Evolutionary conservation across 2,113 vertebrate genomes (phyloP).

Genomic region (Eptatretus burgeri): DNA sequence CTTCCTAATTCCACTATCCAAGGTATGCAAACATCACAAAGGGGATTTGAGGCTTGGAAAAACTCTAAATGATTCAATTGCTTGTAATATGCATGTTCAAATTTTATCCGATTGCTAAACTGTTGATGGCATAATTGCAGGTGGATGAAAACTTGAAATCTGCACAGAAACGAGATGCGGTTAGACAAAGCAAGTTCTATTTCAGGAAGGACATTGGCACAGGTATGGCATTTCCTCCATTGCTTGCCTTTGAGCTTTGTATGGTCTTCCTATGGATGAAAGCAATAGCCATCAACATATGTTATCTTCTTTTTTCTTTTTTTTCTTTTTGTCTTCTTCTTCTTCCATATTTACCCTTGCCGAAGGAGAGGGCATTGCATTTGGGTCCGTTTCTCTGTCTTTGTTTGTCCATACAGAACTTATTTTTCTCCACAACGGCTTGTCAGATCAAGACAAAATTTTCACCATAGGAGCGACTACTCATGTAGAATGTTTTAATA

Average conservation of each 20-base stretch:
- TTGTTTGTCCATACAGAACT: no score
- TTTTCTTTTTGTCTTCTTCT: neutral
- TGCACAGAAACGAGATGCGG: conserved; percentile 71
- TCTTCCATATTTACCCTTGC: neutral
- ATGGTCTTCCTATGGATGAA: neutral
- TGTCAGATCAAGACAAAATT: no score
- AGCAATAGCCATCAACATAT: neutral
- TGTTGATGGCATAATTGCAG: conserved; percentile 15
- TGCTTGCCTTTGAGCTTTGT: neutral
- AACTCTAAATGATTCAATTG: neutral
- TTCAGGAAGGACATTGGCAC: conserved; percentile 85
- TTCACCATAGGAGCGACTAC: no score
- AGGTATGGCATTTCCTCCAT: conserved; percentile 20
- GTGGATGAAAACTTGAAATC: conserved; percentile 93
- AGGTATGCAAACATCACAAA: conserved; percentile 22
- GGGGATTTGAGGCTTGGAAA: neutral
- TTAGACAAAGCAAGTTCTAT: conserved; percentile 59
- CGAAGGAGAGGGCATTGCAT: no score
- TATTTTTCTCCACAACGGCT: no score
- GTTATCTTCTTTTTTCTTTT: no score
- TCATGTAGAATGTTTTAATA: no score
- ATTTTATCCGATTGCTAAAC: no score
- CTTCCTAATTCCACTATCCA: conserved; percentile 82
- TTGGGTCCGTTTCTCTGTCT: no score
- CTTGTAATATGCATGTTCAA: neutral